Percentiles rank a stretch among this genome's conserved stretches.
Conservation (phyloP, 2,888 invertebrate species). For the Merodon equestris region DNA sequence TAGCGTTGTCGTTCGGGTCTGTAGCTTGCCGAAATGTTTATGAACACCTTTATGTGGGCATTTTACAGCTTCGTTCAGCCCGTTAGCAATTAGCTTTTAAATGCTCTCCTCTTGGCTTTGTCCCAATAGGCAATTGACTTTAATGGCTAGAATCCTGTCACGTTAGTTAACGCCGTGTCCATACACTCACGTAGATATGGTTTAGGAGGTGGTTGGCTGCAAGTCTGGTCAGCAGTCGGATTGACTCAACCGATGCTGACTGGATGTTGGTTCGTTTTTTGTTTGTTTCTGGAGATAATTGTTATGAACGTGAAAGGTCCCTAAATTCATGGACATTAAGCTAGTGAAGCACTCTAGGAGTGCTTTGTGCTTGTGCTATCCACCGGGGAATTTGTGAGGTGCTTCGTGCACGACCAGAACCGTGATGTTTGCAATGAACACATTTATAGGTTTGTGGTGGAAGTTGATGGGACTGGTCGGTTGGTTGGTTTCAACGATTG, state of each 20-base stretch:
- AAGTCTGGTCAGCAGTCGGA: slow-evolving; percentile 31
- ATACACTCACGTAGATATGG: too few relatives aligned
- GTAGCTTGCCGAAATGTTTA: slow-evolving; percentile 40
- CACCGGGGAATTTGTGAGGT: slow-evolving; percentile 21
- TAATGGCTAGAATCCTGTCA: slow-evolving; percentile 55
- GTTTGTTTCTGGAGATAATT: slow-evolving; percentile 13
- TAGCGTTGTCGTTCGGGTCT: not conserved
- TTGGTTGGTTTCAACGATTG: slow-evolving; percentile 38
- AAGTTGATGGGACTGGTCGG: too few relatives aligned
- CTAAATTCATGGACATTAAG: slow-evolving; percentile 32
- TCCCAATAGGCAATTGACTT: slow-evolving; percentile 61
- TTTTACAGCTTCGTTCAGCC: slow-evolving; percentile 59
- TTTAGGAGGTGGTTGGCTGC: slow-evolving; percentile 8
- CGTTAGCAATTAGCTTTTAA: slow-evolving; percentile 67
- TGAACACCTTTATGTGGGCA: slow-evolving; percentile 58
- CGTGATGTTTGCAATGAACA: slow-evolving; percentile 17
- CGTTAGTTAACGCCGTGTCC: slow-evolving; percentile 5
- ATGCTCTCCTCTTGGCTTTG: slow-evolving; percentile 62
- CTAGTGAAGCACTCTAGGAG: slow-evolving; percentile 38
- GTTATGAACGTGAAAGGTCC: slow-evolving; percentile 57
- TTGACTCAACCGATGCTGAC: slow-evolving; percentile 18
- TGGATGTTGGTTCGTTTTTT: slow-evolving; percentile 11
- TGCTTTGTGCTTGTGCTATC: slow-evolving; percentile 33
- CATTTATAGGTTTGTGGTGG: slow-evolving; percentile 31
- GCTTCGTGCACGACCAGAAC: not conserved